Evolutionary conservation across 2,888 invertebrate genomes (phyloP).

Genomic region (Mimas tiliae): DNA sequence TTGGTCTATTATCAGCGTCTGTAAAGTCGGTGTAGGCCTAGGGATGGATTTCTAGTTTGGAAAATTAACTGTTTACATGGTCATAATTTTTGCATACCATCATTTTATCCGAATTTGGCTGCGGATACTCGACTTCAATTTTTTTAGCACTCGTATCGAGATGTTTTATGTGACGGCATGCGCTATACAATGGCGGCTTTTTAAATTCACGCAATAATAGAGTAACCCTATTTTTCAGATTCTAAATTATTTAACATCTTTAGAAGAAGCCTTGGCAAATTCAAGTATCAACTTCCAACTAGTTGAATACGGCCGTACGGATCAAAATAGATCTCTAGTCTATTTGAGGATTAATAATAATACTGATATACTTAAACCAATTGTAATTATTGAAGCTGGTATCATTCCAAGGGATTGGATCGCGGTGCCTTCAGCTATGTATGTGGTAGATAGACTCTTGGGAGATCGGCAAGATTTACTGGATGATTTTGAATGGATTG

Average conservation of each 20-base stretch:
- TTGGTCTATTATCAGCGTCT: too few species aligned
- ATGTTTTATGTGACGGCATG: too few species aligned
- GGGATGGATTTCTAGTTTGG: too few species aligned
- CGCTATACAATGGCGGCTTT: too few species aligned
- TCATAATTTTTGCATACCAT: too few species aligned
- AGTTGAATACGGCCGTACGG: constrained; percentile 56
- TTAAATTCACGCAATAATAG: too few species aligned
- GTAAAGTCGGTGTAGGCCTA: too few species aligned
- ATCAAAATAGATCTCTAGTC: constrained; percentile 57
- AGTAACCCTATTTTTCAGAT: constrained; percentile 53
- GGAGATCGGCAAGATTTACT: constrained; percentile 72
- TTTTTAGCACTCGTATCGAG: too few species aligned
- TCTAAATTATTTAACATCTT: constrained; percentile 49
- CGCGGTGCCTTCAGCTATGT: constrained; percentile 86
- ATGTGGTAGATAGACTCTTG: constrained; percentile 85
- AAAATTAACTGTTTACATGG: too few species aligned
- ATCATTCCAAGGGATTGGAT: constrained; percentile 90
- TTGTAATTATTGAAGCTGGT: constrained; percentile 85
- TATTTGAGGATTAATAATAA: constrained; percentile 77
- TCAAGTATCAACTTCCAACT: constrained; percentile 48
- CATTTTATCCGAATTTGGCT: too few species aligned
- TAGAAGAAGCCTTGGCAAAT: constrained; percentile 49
- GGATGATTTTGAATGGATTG: constrained; percentile 86
- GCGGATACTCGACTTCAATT: too few species aligned
- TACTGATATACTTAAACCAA: constrained; percentile 65